Percentiles rank a stretch among this genome's conserved stretches.
phyloP scores from a whole-genome alignment of 1,140 invertebrate species.

The Maconellicoccus hirsutus region DNA sequence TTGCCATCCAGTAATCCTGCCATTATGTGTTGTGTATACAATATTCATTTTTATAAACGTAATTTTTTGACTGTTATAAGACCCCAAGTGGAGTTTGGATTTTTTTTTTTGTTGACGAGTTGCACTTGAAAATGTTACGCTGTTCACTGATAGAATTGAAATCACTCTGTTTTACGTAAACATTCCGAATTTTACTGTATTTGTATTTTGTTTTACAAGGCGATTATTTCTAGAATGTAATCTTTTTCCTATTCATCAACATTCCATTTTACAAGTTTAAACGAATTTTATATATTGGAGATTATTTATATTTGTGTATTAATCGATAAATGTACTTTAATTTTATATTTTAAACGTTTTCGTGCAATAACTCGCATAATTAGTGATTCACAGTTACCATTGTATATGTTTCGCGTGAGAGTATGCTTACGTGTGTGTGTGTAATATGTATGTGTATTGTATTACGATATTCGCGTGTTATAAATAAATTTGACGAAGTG shows the following conservation, averaged over 20 bases:
- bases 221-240: not conserved
- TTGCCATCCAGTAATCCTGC: conserved; percentile 15
- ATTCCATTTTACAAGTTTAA: conserved; percentile 1
- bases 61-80: not conserved
- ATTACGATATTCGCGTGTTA: no score
- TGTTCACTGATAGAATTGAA: no score
- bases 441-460: not conserved
- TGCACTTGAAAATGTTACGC: no score
- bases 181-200: not conserved
- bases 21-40: not conserved
- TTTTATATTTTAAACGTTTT: conserved; percentile 14
- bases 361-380: conserved; percentile 21
- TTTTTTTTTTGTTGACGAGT: no score
- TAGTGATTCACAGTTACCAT: conserved; percentile 22
- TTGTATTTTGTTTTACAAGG: not conserved
- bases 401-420: conserved; percentile 13
- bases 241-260: not conserved
- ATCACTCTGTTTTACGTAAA: not conserved
- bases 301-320: not conserved
- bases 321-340: not conserved
- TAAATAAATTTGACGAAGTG: no score
- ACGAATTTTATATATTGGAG: not conserved
- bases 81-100: no score
- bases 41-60: not conserved
- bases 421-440: not conserved